Evolutionary conservation across 2,888 invertebrate genomes (phyloP).

Genomic region (Lamellibrachia columna): DNA sequence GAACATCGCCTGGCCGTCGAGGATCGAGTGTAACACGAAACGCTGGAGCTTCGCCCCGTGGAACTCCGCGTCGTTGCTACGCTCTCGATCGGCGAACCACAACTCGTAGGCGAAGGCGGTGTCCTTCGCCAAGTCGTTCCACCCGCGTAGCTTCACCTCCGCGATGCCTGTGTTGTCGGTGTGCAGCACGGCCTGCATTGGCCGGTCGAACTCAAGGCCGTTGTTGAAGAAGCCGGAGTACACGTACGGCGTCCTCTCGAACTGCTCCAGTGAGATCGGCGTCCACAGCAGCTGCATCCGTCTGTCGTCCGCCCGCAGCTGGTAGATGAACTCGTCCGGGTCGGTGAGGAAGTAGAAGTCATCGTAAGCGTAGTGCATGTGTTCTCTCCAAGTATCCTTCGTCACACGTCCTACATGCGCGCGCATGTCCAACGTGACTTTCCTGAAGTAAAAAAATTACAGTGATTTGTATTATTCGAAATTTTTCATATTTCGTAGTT

Average conservation of each 20-base stretch:
- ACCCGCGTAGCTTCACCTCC: constrained; percentile 91
- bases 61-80: constrained; percentile 64
- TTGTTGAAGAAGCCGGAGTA: constrained; percentile 93
- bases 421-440: background rate
- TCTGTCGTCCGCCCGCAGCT: constrained; percentile 94
- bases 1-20: constrained; percentile 76
- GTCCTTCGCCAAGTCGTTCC: constrained; percentile 90
- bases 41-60: constrained; percentile 75
- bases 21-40: constrained; percentile 94
- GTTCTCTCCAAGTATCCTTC: background rate
- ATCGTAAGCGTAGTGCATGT: constrained; percentile 76
- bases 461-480: background rate
- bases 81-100: constrained; percentile 84
- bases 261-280: constrained; percentile 88
- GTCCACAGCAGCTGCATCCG: constrained; percentile 97
- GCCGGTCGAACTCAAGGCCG: constrained; percentile 82
- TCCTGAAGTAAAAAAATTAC: background rate
- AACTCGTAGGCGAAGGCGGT: constrained; percentile 98
- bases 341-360: constrained; percentile 99
- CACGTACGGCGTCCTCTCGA: constrained; percentile 92
- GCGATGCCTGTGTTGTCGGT: constrained; percentile 98
- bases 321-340: constrained; percentile 98
- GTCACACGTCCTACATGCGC: background rate
- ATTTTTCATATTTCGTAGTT: background rate
- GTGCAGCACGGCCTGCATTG: constrained; percentile 83